These are phyloP conservation scores for Redunca redunca DNA, from an alignment of 2,113 vertebrate genomes.

Conservation along the genomic window DNA sequence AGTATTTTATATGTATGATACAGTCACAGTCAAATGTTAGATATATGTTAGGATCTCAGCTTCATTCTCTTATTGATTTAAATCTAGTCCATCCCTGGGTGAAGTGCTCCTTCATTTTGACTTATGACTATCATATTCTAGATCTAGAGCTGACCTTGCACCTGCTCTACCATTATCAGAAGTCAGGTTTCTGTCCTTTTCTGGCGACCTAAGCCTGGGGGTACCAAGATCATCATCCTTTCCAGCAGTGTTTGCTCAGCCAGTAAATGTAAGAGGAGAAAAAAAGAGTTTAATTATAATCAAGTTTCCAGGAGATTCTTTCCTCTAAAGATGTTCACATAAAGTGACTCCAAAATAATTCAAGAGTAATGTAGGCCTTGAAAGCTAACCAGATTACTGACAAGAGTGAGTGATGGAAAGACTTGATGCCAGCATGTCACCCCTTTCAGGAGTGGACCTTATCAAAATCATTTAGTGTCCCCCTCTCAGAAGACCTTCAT, in stretches of 20 bases:
- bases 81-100: background rate
- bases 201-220: background rate
- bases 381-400: background rate
- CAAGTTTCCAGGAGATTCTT: background rate
- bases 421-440: background rate
- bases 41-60: background rate
- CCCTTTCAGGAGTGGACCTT: background rate
- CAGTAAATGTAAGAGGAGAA: background rate
- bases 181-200: background rate
- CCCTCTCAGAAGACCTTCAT: background rate
- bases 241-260: background rate
- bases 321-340: slow-evolving; percentile 1
- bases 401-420: background rate
- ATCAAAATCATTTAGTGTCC: background rate
- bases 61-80: background rate
- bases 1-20: background rate
- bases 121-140: background rate
- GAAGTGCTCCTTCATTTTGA: background rate
- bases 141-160: background rate
- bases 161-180: background rate
- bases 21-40: background rate
- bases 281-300: background rate
- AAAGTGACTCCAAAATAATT: background rate
- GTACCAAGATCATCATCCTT: background rate
- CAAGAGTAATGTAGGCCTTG: background rate